These are phyloP conservation scores for Acleris cristana DNA, from an alignment of 2,888 invertebrate genomes.

Conservation along the genomic window DNA sequence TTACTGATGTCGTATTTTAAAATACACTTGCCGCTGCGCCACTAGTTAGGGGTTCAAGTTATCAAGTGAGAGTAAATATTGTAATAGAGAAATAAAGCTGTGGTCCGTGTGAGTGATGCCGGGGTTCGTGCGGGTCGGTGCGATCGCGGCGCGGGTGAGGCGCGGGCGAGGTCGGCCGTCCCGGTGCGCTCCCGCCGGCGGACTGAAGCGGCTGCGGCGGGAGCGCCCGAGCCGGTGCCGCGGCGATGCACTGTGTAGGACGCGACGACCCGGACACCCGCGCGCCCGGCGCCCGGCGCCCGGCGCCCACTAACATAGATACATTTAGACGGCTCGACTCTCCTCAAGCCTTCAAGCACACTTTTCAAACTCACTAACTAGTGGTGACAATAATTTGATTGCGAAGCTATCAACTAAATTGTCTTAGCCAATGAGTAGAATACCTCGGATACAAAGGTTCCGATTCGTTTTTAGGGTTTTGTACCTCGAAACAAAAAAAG, in stretches of 20 bases:
- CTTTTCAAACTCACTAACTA: constrained; percentile 31
- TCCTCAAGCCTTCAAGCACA: constrained; percentile 30
- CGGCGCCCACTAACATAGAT: constrained; percentile 47
- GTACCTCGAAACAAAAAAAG: no score
- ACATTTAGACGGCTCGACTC: constrained; percentile 43
- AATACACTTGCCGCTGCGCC: no score
- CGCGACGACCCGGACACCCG: constrained; percentile 49
- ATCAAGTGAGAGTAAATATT: constrained; percentile 1
- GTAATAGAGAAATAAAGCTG: constrained; percentile 6
- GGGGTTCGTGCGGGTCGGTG: no score
- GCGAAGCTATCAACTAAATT: constrained; percentile 20
- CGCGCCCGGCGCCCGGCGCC: background rate
- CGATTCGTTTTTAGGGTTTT: no score
- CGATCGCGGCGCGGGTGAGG: constrained; percentile 22
- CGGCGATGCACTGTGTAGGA: constrained; percentile 34
- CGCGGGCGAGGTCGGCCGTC: constrained; percentile 48
- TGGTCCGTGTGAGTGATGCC: no score
- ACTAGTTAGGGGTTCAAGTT: constrained; percentile 15
- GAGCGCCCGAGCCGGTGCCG: constrained; percentile 53
- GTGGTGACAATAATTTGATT: constrained; percentile 31
- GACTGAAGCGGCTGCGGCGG: constrained; percentile 57
- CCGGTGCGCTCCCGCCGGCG: constrained; percentile 54
- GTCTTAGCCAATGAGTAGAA: background rate
- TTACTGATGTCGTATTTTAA: no score
- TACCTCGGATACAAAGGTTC: background rate